Evolutionary conservation across 2,888 invertebrate genomes (phyloP).

Genomic region (Agelastica alni): DNA sequence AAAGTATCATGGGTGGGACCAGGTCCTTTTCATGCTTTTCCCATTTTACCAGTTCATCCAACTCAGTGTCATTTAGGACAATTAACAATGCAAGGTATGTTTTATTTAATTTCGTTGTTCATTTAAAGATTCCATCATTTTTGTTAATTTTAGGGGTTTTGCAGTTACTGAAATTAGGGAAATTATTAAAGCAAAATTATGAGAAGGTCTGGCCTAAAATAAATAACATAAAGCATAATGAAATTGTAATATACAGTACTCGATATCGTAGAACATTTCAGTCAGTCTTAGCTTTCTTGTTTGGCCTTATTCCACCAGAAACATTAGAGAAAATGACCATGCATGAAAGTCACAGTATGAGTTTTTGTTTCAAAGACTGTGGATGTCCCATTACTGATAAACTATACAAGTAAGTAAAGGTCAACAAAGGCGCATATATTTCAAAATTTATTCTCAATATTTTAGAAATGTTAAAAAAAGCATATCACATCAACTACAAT

Average conservation of each 20-base stretch:
- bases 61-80: conserved; percentile 83
- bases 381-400: conserved; percentile 73
- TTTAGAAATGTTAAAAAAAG: conserved; percentile 63
- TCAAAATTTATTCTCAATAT: conserved; percentile 21
- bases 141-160: conserved; percentile 55
- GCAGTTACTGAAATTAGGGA: conserved; percentile 82
- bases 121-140: not conserved
- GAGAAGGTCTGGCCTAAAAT: conserved; percentile 57
- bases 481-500: conserved; percentile 67
- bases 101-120: not conserved
- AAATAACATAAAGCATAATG: conserved; percentile 59
- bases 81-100: conserved; percentile 74
- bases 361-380: conserved; percentile 86
- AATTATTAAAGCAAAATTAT: conserved; percentile 66
- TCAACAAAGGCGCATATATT: not conserved
- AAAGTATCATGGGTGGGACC: conserved; percentile 75
- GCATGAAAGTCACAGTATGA: conserved; percentile 77
- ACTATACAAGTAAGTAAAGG: conserved; percentile 58
- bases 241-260: conserved; percentile 76
- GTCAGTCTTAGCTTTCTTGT: conserved; percentile 81
- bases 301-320: conserved; percentile 70
- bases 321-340: conserved; percentile 69
- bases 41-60: conserved; percentile 69
- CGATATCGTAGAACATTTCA: conserved; percentile 89
- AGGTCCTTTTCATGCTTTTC: conserved; percentile 85